Evolutionary conservation across 2,888 invertebrate species (phyloP).

Genomic region (Lasius fuliginosus): DNA sequence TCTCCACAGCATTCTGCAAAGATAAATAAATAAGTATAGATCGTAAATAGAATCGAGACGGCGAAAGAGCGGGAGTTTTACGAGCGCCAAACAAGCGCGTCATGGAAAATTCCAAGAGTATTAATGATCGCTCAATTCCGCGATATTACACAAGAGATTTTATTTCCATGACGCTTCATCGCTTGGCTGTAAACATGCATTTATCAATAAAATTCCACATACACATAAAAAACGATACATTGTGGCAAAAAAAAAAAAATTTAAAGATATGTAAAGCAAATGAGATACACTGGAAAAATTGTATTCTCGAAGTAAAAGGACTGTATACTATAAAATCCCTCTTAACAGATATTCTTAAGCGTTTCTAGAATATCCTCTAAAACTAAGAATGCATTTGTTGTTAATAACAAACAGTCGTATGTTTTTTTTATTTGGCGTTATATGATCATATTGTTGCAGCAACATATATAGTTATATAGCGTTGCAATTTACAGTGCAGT

Average conservation of each 20-base stretch:
- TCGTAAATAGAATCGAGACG: background rate
- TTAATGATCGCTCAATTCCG: slow-evolving; percentile 33
- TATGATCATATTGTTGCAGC: no score
- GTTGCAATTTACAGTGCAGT: no score
- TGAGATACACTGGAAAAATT: background rate
- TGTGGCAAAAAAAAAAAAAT: background rate
- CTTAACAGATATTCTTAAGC: no score
- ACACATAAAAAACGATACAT: background rate
- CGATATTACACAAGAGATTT: slow-evolving; percentile 20
- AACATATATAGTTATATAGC: no score
- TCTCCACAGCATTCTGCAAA: slow-evolving; percentile 84
- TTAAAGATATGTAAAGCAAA: background rate
- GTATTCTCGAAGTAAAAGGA: no score
- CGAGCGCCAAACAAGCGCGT: slow-evolving; percentile 5
- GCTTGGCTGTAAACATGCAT: slow-evolving; percentile 8
- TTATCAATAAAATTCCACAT: background rate
- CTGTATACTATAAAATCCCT: no score
- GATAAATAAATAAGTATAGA: slow-evolving; percentile 52
- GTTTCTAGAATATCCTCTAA: background rate
- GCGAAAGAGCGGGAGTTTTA: slow-evolving; percentile 7
- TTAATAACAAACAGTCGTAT: no score
- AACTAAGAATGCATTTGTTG: background rate
- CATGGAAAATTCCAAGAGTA: slow-evolving; percentile 35
- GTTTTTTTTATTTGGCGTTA: no score
- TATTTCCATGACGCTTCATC: background rate